These are phyloP conservation scores for Oxycera nigricornis DNA, from an alignment of 2,888 invertebrate genomes.

Conservation along the genomic window DNA sequence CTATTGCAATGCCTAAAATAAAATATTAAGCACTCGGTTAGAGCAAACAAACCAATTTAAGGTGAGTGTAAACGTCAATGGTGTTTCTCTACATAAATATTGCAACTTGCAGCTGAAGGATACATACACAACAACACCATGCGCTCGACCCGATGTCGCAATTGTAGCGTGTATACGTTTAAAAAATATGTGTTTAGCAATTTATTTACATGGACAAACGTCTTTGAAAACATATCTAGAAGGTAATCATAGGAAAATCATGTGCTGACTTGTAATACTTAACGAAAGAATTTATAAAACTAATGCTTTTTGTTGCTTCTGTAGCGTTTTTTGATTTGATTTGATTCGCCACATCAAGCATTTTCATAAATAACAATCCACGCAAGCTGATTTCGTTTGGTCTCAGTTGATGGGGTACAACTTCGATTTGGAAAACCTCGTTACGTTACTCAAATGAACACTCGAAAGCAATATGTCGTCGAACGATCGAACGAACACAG, in stretches of 20 bases:
- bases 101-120: not conserved
- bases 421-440: not conserved
- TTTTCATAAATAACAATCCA: slow-evolving; percentile 10
- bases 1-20: not conserved
- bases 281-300: slow-evolving; percentile 17
- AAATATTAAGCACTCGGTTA: not conserved
- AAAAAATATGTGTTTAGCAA: too few species aligned
- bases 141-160: too few species aligned
- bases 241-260: not conserved
- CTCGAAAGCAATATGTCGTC: not conserved
- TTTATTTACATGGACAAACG: not conserved
- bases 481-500: not conserved
- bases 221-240: not conserved
- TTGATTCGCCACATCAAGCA: not conserved
- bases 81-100: too few species aligned
- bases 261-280: not conserved
- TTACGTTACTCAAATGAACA: not conserved
- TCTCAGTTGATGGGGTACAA: not conserved
- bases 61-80: not conserved
- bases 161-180: too few species aligned
- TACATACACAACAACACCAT: too few species aligned
- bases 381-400: not conserved
- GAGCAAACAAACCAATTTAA: not conserved
- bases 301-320: not conserved
- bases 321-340: not conserved